Evolutionary conservation across 2,113 vertebrate genomes (phyloP), one percentile per base, ranked within the genome.

Genomic region (Sciurus niger): DNA sequence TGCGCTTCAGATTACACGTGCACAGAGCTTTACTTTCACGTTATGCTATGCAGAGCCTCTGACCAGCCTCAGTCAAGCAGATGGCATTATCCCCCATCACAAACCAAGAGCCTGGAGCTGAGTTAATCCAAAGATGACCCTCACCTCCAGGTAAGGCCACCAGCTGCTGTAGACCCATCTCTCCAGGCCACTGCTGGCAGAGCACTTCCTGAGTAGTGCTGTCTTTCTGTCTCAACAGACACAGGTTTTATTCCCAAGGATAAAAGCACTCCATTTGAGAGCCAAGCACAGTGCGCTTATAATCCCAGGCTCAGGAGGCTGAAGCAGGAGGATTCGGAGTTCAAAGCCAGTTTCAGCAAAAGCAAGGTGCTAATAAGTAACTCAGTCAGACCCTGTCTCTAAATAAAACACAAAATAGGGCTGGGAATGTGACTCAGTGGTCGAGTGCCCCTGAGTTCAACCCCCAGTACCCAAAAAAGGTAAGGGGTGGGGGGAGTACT

Each of bases 1-100:
- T 63, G 60, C 83, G 28, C 46, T 94, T 84, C 93, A 80, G 74
- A 85, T 89, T 17, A 34, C 46, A 82, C 73, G 34, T 84, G 87
- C 92, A 89, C 1, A 1, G 73, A 60, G 28, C 46, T 84, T 84
- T 77, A 90, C 70, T 87, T 76, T 78, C 48, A 24, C 32, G 82
- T 68, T 32, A 53, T 68, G 85, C 83, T 84, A 92, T 12, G n/a
- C n/a, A 68, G 14, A 82, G 78, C 40, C 76, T 63, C 68, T 82
- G 37, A 80, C 82, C 20, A 85, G 55, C 43, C 74, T 96, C 32
- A 17, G 24, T 46, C 37, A 32, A 87, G 74, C 90, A 96, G 63
- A 76, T 58, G 85, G 83, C 14, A 67, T 43, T 48, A 48, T 79
- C 87, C 68, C 53, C 65, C 70, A 43, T 43, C 17, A 90, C 43